These are phyloP conservation scores for Mastomys natalensis DNA, from an alignment of 2,113 vertebrate genomes.

Conservation along the genomic window DNA sequence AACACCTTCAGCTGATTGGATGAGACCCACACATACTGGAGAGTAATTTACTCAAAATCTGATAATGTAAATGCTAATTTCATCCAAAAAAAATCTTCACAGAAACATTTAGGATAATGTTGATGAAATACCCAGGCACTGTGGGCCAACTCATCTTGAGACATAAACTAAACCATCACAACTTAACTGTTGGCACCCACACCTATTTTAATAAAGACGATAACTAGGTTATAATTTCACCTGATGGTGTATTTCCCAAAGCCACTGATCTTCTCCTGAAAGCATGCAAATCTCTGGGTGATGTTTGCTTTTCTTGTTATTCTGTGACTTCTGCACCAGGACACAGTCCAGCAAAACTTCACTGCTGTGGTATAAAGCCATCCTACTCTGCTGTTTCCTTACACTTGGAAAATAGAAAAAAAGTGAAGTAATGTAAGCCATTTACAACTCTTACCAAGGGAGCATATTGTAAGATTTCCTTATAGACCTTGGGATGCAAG, in stretches of 20 bases:
- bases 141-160: background rate
- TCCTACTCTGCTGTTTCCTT: background rate
- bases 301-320: background rate
- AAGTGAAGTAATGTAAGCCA: background rate
- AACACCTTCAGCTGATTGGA: background rate
- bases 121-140: background rate
- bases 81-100: background rate
- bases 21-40: background rate
- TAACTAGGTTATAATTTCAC: background rate
- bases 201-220: background rate
- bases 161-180: background rate
- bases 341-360: background rate
- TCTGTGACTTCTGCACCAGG: background rate
- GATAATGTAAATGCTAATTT: background rate
- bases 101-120: background rate
- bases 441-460: background rate
- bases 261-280: background rate
- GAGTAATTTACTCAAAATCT: constrained; percentile 10
- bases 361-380: background rate
- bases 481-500: background rate
- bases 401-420: background rate
- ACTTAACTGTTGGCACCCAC: background rate
- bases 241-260: background rate
- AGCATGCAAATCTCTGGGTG: background rate
- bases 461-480: background rate